Evolutionary conservation across 2,888 invertebrate genomes (phyloP), one percentile per base, ranked within the genome.

Genomic region (Drosophila rubida): DNA sequence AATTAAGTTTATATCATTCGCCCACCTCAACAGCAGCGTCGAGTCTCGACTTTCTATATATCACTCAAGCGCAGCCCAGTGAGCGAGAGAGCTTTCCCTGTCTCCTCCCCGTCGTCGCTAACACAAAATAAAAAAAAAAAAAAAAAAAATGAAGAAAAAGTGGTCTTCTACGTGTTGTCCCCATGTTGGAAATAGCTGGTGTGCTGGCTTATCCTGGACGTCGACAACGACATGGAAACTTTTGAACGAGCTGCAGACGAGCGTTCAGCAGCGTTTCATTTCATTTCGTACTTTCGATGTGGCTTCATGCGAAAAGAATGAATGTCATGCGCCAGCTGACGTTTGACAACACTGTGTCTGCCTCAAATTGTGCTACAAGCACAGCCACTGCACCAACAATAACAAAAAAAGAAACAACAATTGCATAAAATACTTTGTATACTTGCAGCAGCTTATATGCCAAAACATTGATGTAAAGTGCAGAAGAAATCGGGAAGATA

Each of bases 1-100:
- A 89, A 87, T 89, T 87, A 87, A 87, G 87, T 89, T 89, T 89
- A 89, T 86, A 87, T 83, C 88, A 87, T 83, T 83, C 86, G 71
- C 68, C 78, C 61, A 71, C 77, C 72, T 67, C 67, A 72, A 30
- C 51, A 46, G 32, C n/a, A 30, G 30, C 30, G 4, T 1, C 32
- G 59, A 55, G 67, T 55, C 74, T 55, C 74, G 72, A 71, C 77
- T 72, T 61, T 19, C 19, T 23, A 61, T 73, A 73, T 51, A 71
- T 73, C 55, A 73, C 42, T 66, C 70, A 55, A 53, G 54, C 19
- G 32, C 39, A 39, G 49, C 49, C 41, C 8, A 27, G 11, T n/a
- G n/a, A n/a, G n/a, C 11, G 32, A n/a, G 32, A 32, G n/a, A 11
- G 32, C 25, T 19, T 32, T 37, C 55, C 8, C 8, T 13, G 19